Evolutionary conservation across 2,113 vertebrate genomes (phyloP).

Genomic region (Notarius quadriscutis): DNA sequence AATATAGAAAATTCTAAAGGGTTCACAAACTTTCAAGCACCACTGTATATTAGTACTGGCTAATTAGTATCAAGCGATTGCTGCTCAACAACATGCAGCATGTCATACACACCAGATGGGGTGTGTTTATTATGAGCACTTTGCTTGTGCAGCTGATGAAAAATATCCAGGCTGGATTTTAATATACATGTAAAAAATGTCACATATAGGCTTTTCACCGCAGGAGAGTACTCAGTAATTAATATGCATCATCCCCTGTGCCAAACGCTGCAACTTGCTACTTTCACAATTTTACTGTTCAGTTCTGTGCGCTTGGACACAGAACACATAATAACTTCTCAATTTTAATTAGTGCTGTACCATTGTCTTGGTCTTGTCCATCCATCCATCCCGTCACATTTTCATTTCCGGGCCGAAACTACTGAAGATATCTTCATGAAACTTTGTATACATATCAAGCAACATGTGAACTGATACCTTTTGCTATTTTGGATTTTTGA

Average conservation of each 20-base stretch:
- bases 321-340: background rate
- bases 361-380: background rate
- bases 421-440: too few relatives aligned
- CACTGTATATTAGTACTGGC: background rate
- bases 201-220: background rate
- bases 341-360: background rate
- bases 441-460: too few relatives aligned
- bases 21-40: too few relatives aligned
- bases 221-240: background rate
- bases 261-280: background rate
- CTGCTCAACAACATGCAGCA: background rate
- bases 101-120: constrained; percentile 13
- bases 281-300: background rate
- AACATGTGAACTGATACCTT: too few relatives aligned
- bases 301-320: background rate
- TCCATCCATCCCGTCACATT: too few relatives aligned
- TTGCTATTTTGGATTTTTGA: too few relatives aligned
- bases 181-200: background rate
- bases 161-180: background rate
- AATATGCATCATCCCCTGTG: background rate
- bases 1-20: too few relatives aligned
- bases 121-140: background rate
- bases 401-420: too few relatives aligned
- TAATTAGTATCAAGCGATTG: background rate
- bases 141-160: constrained; percentile 1